phyloP scores from a whole-genome alignment of 2,113 vertebrate genomes.

The Potamarius usumacintae region DNA sequence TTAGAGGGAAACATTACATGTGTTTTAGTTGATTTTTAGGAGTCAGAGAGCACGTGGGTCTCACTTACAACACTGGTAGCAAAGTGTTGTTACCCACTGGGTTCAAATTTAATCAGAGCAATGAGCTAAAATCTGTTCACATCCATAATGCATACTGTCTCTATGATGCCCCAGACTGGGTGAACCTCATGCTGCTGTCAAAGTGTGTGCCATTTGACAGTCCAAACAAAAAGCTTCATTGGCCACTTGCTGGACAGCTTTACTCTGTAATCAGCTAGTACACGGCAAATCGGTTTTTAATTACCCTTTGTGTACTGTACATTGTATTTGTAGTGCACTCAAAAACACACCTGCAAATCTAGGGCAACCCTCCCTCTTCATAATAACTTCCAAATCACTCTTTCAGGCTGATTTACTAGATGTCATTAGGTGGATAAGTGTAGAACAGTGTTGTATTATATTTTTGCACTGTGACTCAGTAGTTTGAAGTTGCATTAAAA shows the following conservation, averaged over 20 bases:
- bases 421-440: conserved; percentile 27
- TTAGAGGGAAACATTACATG: conserved; percentile 33
- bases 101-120: conserved; percentile 21
- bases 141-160: background rate
- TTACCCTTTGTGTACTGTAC: conserved; percentile 38
- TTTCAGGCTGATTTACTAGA: conserved; percentile 27
- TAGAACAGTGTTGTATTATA: conserved; percentile 24
- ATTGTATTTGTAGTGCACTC: conserved; percentile 16
- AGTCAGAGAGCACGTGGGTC: conserved; percentile 14
- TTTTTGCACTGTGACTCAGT: conserved; percentile 34
- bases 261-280: conserved; percentile 29
- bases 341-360: conserved; percentile 53
- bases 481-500: conserved; percentile 18
- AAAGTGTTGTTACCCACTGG: conserved; percentile 14
- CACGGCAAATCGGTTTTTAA: conserved; percentile 43
- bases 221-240: conserved; percentile 22
- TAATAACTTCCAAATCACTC: conserved; percentile 39
- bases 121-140: background rate
- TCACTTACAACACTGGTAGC: background rate
- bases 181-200: conserved; percentile 13
- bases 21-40: conserved; percentile 32
- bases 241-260: background rate
- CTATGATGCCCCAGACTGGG: background rate
- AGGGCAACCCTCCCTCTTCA: conserved; percentile 38
- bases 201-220: conserved; percentile 12